Conservation (phyloP, 2,113 vertebrate species). For the Ciconia boyciana region DNA sequence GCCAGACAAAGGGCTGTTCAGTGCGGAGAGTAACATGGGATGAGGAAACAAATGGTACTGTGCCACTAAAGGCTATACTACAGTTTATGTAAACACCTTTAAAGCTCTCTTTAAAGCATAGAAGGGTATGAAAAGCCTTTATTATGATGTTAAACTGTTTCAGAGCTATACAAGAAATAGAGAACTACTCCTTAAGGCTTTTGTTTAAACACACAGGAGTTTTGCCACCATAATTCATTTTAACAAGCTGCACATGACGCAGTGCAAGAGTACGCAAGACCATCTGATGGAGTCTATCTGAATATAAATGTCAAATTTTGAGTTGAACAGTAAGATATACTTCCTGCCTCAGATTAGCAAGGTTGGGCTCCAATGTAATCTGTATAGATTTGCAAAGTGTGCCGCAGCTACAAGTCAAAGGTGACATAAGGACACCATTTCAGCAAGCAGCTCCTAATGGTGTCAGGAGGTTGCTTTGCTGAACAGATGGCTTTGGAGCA, state of each 20-base stretch:
- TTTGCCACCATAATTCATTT: not conserved
- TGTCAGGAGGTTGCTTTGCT: not conserved
- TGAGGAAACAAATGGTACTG: not conserved
- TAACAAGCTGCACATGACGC: not conserved
- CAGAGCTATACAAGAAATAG: not conserved
- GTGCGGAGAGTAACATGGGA: not conserved
- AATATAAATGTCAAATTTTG: not conserved
- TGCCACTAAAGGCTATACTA: not conserved
- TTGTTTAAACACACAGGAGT: not conserved
- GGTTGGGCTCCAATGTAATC: rapidly evolving
- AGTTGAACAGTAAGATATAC: rapidly evolving
- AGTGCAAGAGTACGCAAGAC: not conserved
- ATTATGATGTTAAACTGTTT: not conserved
- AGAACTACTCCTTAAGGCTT: not conserved
- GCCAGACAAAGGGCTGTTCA: not conserved
- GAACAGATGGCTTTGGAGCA: not conserved
- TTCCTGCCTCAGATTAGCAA: not conserved
- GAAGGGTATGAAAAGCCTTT: not conserved
- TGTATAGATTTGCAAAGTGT: not conserved
- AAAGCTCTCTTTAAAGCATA: not conserved
- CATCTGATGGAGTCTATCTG: not conserved
- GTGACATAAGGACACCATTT: not conserved
- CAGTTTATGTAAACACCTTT: not conserved
- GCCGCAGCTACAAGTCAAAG: not conserved
- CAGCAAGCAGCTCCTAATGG: not conserved